phyloP scores from a whole-genome alignment of 2,797 vertebrate genomes.

The Leptoclinus maculatus region DNA sequence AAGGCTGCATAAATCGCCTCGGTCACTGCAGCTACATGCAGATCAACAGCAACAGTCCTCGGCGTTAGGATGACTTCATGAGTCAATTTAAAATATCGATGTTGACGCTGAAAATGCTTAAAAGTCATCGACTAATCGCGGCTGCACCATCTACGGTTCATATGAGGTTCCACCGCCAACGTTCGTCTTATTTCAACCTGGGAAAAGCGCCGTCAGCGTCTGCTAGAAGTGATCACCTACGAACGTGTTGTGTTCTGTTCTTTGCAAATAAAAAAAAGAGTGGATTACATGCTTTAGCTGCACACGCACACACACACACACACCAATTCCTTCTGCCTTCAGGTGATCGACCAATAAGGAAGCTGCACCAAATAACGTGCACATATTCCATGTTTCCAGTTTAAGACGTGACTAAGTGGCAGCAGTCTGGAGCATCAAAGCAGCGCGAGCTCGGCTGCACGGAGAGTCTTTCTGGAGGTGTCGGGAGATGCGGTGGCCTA shows the following conservation, averaged over 20 bases:
- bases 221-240: background rate
- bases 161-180: no score
- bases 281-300: background rate
- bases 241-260: background rate
- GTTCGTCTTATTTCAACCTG: background rate
- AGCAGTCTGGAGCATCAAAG: constrained; percentile 5
- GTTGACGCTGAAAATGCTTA: no score
- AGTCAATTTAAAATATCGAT: no score
- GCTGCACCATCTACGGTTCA: no score
- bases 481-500: constrained; percentile 59
- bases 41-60: no score
- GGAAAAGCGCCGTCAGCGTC: background rate
- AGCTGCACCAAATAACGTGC: background rate
- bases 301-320: background rate
- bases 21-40: no score
- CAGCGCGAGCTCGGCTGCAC: background rate
- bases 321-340: background rate
- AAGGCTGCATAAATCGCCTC: no score
- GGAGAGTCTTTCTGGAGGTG: constrained; percentile 32
- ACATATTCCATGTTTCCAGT: background rate
- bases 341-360: background rate
- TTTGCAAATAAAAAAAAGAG: background rate
- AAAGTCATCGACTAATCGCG: no score
- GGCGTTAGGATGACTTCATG: no score
- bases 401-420: constrained; percentile 7